Conservation (phyloP, 2,113 vertebrate genomes). For the Bubalus kerabau region DNA sequence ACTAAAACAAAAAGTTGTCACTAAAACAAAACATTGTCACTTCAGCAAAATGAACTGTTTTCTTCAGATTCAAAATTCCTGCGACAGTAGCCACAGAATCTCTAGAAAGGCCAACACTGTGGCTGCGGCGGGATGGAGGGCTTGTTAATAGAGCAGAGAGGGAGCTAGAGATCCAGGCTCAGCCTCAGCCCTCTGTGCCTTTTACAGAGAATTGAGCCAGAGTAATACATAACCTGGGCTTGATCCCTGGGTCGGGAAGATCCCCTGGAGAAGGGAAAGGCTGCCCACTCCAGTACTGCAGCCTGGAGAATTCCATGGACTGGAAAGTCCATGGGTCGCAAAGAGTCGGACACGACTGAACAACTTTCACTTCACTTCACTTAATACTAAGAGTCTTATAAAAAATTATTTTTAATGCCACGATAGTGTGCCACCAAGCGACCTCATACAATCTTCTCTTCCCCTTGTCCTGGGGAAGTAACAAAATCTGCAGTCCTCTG, state of each 20-base stretch:
- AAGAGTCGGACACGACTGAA: neutral
- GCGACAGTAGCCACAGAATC: neutral
- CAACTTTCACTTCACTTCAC: neutral
- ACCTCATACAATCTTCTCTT: neutral
- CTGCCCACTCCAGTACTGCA: neutral
- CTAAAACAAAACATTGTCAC: neutral
- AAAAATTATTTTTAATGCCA: neutral
- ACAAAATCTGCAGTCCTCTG: neutral
- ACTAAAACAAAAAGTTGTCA: neutral
- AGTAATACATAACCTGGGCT: neutral
- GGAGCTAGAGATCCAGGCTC: neutral
- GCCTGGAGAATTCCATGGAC: neutral
- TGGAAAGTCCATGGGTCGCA: neutral
- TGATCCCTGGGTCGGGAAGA: fast-evolving
- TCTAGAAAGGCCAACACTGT: neutral
- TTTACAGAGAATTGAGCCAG: neutral
- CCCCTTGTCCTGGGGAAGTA: neutral
- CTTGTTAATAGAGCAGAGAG: neutral
- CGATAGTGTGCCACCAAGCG: neutral
- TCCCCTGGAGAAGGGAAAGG: neutral
- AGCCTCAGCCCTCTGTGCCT: neutral
- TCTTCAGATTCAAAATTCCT: neutral
- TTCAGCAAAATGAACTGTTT: neutral
- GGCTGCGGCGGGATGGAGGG: neutral
- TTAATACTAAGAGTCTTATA: neutral